Evolutionary conservation across 2,113 vertebrate genomes (phyloP).

Genomic region (Microcebus murinus): DNA sequence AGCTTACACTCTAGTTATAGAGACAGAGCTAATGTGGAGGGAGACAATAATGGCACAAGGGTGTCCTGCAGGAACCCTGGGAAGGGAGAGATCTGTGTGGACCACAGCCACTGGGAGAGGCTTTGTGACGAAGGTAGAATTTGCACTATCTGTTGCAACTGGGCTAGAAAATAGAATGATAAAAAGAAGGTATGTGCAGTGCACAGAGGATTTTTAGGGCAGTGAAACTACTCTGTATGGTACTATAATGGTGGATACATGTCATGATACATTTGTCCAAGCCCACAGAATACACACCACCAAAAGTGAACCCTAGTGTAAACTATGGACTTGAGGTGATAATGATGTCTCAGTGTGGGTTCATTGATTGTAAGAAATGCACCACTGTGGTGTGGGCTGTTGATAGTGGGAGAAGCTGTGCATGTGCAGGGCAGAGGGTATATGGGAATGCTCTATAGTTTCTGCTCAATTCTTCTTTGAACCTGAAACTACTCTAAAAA

Average conservation of each 20-base stretch:
- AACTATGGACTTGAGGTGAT: background rate
- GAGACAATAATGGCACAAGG: background rate
- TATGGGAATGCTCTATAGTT: background rate
- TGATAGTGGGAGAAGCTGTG: background rate
- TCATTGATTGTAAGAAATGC: background rate
- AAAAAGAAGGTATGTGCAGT: background rate
- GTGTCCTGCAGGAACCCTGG: background rate
- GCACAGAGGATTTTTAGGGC: background rate
- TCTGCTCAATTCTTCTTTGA: constrained; percentile 23
- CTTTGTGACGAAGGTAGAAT: background rate
- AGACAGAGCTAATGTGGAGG: background rate
- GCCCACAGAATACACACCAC: background rate
- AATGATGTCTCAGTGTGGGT: background rate
- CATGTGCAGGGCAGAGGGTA: too few species aligned
- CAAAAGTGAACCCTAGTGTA: background rate
- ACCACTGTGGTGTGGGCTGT: background rate
- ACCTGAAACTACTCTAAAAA: background rate
- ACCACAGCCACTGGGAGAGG: background rate
- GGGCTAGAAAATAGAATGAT: background rate
- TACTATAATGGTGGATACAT: background rate
- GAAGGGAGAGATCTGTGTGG: background rate
- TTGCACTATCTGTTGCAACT: background rate
- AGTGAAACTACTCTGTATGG: background rate
- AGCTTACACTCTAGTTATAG: background rate
- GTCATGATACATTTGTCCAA: background rate